Conservation (phyloP, 2,797 vertebrate genomes). For the Octomys mimax region DNA sequence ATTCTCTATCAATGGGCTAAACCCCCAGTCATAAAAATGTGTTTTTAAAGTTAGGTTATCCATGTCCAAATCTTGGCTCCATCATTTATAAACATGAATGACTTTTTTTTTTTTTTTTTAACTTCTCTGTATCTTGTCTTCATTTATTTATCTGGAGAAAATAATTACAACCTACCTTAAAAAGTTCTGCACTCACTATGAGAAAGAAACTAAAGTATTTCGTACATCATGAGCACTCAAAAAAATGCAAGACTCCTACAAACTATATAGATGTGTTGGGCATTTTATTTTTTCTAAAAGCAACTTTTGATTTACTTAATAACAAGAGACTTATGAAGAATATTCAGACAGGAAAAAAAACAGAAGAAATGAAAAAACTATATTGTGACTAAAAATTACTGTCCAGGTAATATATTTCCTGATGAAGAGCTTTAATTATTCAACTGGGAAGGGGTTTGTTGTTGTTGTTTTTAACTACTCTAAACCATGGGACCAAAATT, state of each 20-base stretch:
- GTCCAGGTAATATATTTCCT: not conserved
- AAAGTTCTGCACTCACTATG: not conserved
- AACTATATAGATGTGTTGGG: not conserved
- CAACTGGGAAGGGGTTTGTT: not conserved
- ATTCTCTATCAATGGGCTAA: not conserved
- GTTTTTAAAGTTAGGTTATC: not conserved
- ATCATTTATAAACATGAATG: not conserved
- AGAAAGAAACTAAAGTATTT: not conserved
- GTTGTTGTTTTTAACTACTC: not conserved
- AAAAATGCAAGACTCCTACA: slow-evolving; percentile 36
- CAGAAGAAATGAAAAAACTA: not conserved
- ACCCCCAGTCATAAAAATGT: not conserved
- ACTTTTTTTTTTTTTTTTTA: not conserved
- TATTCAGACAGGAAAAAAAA: not conserved
- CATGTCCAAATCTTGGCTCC: slow-evolving; percentile 14
- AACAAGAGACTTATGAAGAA: not conserved
- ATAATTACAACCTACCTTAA: slow-evolving; percentile 28
- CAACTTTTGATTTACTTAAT: slow-evolving; percentile 33
- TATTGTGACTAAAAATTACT: slow-evolving; percentile 26
- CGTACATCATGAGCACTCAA: not conserved
- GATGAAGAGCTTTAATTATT: slow-evolving; percentile 36
- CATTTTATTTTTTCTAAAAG: slow-evolving; percentile 45
- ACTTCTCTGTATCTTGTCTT: slow-evolving; percentile 5
- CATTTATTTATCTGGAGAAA: not conserved
- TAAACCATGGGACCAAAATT: slow-evolving; percentile 21